phyloP scores from a whole-genome alignment of 2,113 vertebrate genomes.

The Podarcis raffonei region DNA sequence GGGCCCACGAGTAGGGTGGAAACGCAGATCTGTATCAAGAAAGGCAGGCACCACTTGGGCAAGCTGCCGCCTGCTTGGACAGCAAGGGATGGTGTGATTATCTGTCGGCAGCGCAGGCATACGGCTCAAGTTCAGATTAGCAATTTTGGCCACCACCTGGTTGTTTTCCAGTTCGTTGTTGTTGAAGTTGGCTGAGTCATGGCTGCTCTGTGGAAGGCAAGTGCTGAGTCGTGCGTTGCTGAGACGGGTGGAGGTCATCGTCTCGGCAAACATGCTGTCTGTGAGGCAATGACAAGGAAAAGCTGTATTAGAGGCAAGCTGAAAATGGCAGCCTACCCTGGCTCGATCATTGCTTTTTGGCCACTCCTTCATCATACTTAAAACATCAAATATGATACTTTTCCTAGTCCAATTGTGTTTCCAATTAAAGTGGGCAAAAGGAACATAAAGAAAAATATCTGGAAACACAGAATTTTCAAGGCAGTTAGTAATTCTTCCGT shows the following conservation, averaged over 20 bases:
- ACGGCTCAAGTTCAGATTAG: conserved; percentile 86
- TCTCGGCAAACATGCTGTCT: conserved; percentile 96
- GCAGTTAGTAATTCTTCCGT: background rate
- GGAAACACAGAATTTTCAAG: background rate
- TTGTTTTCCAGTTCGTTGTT: conserved; percentile 97
- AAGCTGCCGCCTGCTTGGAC: conserved; percentile 77
- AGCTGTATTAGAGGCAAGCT: conserved; percentile 9
- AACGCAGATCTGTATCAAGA: conserved; percentile 91
- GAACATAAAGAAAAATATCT: background rate
- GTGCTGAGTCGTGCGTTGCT: conserved; percentile 89
- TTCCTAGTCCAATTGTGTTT: background rate
- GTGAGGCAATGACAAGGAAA: conserved; percentile 54
- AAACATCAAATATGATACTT: background rate
- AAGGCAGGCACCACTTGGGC: conserved; percentile 79
- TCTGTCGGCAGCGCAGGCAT: conserved; percentile 72
- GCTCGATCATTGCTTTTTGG: background rate
- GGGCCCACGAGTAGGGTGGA: conserved; percentile 89
- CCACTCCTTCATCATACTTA: background rate
- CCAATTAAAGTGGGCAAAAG: background rate
- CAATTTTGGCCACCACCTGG: conserved; percentile 95
- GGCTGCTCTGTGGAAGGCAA: conserved; percentile 93
- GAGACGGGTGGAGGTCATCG: conserved; percentile 87
- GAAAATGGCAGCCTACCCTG: background rate
- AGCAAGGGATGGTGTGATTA: conserved; percentile 88
- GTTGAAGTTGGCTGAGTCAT: conserved; percentile 96